A percentile compares a stretch with the other conserved stretches of the same genome.
phyloP scores from a whole-genome alignment of 2,888 invertebrate species.

The Phyllotreta cruciferae region DNA sequence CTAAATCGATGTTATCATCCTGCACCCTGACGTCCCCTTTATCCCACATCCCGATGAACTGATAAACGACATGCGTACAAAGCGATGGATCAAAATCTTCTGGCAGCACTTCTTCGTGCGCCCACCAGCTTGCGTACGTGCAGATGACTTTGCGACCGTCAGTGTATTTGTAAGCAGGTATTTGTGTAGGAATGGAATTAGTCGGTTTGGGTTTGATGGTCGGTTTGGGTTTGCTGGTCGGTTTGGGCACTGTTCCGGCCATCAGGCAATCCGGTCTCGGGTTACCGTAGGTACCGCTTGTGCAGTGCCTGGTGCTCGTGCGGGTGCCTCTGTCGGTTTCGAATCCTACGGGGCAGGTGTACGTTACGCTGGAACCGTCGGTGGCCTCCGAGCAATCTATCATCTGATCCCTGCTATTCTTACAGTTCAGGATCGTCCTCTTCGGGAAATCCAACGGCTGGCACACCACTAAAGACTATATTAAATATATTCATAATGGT shows the following conservation, averaged over 20 bases:
- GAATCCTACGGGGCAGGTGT: conserved; percentile 26
- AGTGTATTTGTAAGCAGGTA: conserved; percentile 40
- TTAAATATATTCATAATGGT: too few species aligned
- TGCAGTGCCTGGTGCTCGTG: conserved; percentile 24
- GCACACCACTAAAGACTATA: conserved; percentile 30
- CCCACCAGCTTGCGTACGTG: conserved; percentile 47
- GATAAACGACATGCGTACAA: conserved; percentile 46
- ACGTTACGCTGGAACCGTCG: conserved; percentile 26
- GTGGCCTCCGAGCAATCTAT: conserved; percentile 28
- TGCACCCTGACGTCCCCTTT: conserved; percentile 44
- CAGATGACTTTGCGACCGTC: conserved; percentile 43
- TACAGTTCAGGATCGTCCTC: conserved; percentile 22
- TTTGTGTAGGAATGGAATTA: conserved; percentile 43
- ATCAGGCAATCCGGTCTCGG: conserved; percentile 22
- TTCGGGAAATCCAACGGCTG: conserved; percentile 25
- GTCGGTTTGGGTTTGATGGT: conserved; percentile 11
- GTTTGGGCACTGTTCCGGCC: neutral
- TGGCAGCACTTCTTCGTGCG: conserved; percentile 39
- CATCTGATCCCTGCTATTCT: conserved; percentile 16
- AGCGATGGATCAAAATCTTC: conserved; percentile 44
- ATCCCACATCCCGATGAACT: conserved; percentile 44
- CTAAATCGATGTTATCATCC: conserved; percentile 39
- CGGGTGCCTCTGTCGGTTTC: conserved; percentile 21
- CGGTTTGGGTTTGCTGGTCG: conserved; percentile 14
- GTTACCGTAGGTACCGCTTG: conserved; percentile 20